Percentiles rank a stretch among this genome's conserved stretches.
Conservation (phyloP, 2,888 invertebrate species). For the Crepidodera aurea region DNA sequence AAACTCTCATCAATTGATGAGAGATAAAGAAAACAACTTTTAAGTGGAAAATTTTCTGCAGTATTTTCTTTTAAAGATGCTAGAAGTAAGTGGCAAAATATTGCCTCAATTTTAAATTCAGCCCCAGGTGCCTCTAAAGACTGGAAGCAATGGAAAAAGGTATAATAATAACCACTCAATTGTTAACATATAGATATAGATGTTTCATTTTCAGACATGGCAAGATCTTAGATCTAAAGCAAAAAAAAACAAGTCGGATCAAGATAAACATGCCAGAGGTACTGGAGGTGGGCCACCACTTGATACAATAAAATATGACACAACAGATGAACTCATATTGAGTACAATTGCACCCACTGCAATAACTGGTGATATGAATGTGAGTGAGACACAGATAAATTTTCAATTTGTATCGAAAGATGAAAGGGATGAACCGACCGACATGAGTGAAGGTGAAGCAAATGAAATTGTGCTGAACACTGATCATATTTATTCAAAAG, state of each 20-base stretch:
- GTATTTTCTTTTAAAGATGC: slow-evolving; percentile 11
- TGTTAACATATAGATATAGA: slow-evolving; percentile 5
- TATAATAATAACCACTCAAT: slow-evolving; percentile 4
- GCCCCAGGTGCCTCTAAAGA: slow-evolving; percentile 12
- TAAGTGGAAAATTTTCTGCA: slow-evolving; percentile 9
- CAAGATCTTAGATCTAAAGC: slow-evolving; percentile 15
- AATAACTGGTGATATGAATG: slow-evolving; percentile 8
- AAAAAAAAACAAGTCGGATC: slow-evolving; percentile 20
- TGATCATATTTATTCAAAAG: slow-evolving; percentile 27
- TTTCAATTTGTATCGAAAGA: slow-evolving; percentile 4
- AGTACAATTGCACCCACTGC: slow-evolving; percentile 19
- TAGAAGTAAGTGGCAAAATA: slow-evolving; percentile 4
- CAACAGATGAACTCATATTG: slow-evolving; percentile 22
- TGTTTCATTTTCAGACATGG: slow-evolving; percentile 16
- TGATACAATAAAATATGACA: slow-evolving; percentile 7
- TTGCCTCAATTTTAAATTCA: slow-evolving; percentile 11
- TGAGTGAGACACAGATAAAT: slow-evolving; percentile 11
- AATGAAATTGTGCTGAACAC: slow-evolving; percentile 17
- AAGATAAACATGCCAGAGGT: slow-evolving; percentile 21
- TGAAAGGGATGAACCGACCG: slow-evolving; percentile 1
- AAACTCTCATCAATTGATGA: slow-evolving; percentile 6
- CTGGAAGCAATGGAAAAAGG: slow-evolving; percentile 16
- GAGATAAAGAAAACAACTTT: slow-evolving; percentile 9
- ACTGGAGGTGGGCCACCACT: slow-evolving; percentile 24
- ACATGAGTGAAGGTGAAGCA: slow-evolving; percentile 11